A percentile compares a stretch with the other conserved stretches of the same genome.
These are phyloP conservation scores for Cirrhinus mrigala DNA, from an alignment of 2,797 vertebrate species.

Conservation along the genomic window DNA sequence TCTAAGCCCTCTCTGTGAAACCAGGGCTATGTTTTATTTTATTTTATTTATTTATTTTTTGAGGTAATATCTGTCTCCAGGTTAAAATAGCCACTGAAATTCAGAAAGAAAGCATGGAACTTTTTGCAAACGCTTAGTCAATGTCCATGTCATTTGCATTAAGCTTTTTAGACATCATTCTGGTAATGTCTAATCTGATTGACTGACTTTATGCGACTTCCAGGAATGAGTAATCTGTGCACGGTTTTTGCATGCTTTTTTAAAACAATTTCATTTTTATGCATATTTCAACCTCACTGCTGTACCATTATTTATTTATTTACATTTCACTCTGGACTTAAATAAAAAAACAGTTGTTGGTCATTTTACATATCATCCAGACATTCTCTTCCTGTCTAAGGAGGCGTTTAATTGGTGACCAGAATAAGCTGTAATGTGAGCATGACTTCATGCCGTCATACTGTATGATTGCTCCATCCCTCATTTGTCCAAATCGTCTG, in stretches of 20 bases:
- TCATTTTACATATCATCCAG: background rate
- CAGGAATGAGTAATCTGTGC: background rate
- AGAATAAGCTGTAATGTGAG: background rate
- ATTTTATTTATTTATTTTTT: no score
- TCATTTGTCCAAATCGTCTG: conserved; percentile 20
- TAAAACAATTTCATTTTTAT: background rate
- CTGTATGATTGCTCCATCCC: background rate
- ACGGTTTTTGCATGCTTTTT: background rate
- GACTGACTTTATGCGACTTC: background rate
- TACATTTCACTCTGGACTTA: no score
- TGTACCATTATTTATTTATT: background rate
- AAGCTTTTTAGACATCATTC: background rate
- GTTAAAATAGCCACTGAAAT: background rate
- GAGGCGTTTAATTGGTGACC: conserved; percentile 10
- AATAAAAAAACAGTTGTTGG: background rate
- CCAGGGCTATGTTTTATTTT: no score
- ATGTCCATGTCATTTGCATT: background rate
- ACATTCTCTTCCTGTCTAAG: conserved; percentile 3
- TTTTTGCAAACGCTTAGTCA: background rate
- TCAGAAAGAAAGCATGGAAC: background rate
- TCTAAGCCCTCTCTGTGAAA: no score
- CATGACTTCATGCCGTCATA: conserved; percentile 30
- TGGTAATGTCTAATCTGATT: background rate
- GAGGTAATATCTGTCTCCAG: background rate
- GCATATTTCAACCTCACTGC: background rate